Base-by-base conservation (phyloP, 2,797 vertebrate genomes). In the Anas acuta region DNA sequence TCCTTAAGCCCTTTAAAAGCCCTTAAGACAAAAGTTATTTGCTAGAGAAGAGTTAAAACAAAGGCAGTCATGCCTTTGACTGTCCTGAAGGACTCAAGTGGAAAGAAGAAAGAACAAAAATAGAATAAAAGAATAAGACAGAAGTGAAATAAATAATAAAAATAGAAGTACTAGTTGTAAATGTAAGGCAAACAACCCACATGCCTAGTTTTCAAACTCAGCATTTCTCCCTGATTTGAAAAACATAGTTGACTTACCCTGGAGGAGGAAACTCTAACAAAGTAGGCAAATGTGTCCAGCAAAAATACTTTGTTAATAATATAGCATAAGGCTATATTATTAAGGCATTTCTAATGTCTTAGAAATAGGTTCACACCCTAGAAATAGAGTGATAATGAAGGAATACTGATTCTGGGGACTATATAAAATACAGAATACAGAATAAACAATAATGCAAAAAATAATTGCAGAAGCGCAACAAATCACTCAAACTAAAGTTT, bases 231-330 rank as follows among this genome's bases (percentile, higher is more conserved):
- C 4, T 3, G 54, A 9, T 33, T 6, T 57, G 19, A 39, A 76
- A 43, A 3, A 30, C 4, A 54, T 1, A 32, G 1, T 3, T 28
- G 67, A 16, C 41, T 86, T 73, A 1, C 0, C 13, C 28, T 60
- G 10, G 5, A 17, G 30, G 23, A n/a, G 7, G 9, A 56, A 89
- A 51, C 2, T 7, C 70, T 61, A 62, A 82, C 71, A 53, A 62
- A 30, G 6, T 8, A 37, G 16, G 33, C 26, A 57, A 49, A 6
- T 84, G 10, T 4, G 82, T 64, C 3, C 5, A 49, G 8, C 45
- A 66, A 66, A 51, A 84, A 57, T 25, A n/a, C 5, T 6, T 45
- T 79, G 21, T 32, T 62, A 32, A 35, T 56, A 82, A 90, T 43
- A 70, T 47, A 58, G 43, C 2, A 43, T 58, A 76, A 84, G 87